Evolutionary conservation across 2,888 invertebrate species (phyloP).

Genomic region (Tetanocera ferruginea): DNA sequence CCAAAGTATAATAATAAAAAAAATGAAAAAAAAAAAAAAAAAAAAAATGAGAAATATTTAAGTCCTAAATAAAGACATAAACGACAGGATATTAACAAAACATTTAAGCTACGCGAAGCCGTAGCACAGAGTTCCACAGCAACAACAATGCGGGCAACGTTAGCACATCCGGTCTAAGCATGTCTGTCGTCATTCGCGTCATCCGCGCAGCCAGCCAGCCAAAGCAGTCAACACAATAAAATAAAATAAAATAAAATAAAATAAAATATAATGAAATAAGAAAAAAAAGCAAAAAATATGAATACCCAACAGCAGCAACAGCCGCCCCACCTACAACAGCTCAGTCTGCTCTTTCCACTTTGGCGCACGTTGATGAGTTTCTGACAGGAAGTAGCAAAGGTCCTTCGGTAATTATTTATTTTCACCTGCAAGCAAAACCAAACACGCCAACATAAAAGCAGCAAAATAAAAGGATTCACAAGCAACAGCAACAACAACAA

Average conservation of each 20-base stretch:
- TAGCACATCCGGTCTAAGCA: slow-evolving; percentile 21
- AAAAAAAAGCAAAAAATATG: slow-evolving; percentile 4
- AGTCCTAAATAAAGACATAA: slow-evolving; percentile 40
- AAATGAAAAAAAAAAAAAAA: neutral
- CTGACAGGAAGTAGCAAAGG: slow-evolving; percentile 36
- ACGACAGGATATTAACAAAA: slow-evolving; percentile 37
- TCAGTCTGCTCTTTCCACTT: neutral
- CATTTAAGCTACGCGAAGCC: slow-evolving; percentile 19
- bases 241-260: slow-evolving; percentile 16
- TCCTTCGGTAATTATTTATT: slow-evolving; percentile 39
- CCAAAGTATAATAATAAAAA: neutral
- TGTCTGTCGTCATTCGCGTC: neutral
- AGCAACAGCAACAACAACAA: neutral
- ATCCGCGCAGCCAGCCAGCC: slow-evolving; percentile 24
- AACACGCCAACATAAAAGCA: slow-evolving; percentile 18
- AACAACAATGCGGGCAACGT: slow-evolving; percentile 24
- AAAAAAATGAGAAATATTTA: slow-evolving; percentile 31
- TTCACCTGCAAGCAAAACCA: slow-evolving; percentile 48
- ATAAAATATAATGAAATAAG: neutral
- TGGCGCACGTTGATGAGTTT: slow-evolving; percentile 17
- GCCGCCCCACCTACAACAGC: neutral
- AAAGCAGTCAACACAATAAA: slow-evolving; percentile 36
- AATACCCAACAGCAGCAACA: neutral
- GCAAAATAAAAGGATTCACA: slow-evolving; percentile 7
- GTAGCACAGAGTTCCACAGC: neutral